phyloP scores from a whole-genome alignment of 1,140 invertebrate genomes.

The Condylostylus longicornis region DNA sequence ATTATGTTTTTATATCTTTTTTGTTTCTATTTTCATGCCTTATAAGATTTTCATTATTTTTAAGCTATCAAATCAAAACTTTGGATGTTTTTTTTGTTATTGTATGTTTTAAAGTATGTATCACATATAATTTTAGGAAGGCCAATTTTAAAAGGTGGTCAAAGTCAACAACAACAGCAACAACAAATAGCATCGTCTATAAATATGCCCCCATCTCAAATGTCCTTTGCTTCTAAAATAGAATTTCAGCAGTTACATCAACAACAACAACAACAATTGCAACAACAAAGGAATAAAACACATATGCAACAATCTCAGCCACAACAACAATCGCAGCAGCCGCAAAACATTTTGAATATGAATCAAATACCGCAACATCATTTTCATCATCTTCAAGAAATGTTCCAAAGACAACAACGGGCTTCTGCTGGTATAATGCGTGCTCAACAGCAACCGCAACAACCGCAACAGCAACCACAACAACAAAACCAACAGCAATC shows the following conservation, averaged over 20 bases:
- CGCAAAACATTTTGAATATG: not conserved
- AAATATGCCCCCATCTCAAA: not conserved
- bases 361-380: conserved; percentile 14
- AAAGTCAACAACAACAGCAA: conserved; percentile 6
- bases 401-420: conserved; percentile 9
- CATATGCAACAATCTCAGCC: conserved; percentile 10
- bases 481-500: conserved; percentile 9
- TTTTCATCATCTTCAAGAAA: not conserved
- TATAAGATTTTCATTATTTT: no score
- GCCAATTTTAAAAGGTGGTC: conserved; percentile 25
- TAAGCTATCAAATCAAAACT: no score
- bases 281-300: conserved; percentile 30
- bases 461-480: conserved; percentile 14
- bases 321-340: not conserved
- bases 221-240: conserved; percentile 12
- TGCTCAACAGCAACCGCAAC: conserved; percentile 8
- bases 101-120: no score
- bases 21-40: no score
- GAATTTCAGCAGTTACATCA: conserved; percentile 18
- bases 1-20: no score
- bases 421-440: conserved; percentile 11
- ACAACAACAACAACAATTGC: conserved; percentile 21
- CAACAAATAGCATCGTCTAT: conserved; percentile 7
- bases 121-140: conserved; percentile 21
- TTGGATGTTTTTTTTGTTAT: no score